These are phyloP conservation scores for Scaptomyza flava DNA, from an alignment of 2,888 invertebrate species.

Conservation along the genomic window DNA sequence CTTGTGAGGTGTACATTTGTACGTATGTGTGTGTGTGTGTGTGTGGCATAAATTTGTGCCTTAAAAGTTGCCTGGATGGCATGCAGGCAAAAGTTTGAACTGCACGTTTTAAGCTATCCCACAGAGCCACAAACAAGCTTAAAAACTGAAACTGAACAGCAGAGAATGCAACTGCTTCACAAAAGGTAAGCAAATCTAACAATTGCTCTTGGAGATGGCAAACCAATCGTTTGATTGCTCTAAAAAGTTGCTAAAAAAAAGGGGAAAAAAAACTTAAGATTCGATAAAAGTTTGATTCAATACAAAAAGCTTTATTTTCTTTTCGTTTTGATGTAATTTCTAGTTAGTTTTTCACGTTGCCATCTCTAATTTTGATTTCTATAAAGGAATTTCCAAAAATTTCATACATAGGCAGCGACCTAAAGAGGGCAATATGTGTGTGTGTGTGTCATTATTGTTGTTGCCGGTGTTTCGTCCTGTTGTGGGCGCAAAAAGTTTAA, in stretches of 20 bases:
- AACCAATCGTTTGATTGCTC: conserved; percentile 11
- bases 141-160: conserved; percentile 42
- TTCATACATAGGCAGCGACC: conserved; percentile 48
- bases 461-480: conserved; percentile 30
- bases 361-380: conserved; percentile 60
- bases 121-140: conserved; percentile 56
- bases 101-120: conserved; percentile 73
- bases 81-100: conserved; percentile 57
- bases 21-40: conserved; percentile 16
- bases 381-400: conserved; percentile 58
- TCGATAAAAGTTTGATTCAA: not conserved
- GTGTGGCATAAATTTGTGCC: conserved; percentile 71
- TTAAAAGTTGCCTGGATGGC: conserved; percentile 60
- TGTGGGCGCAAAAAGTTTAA: conserved; percentile 75
- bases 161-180: conserved; percentile 12
- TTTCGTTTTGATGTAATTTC: too few species aligned
- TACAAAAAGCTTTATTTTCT: too few species aligned
- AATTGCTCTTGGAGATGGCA: conserved; percentile 36
- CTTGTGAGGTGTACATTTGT: conserved; percentile 11
- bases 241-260: not conserved
- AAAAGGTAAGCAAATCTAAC: conserved; percentile 43
- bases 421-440: conserved; percentile 27
- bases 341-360: too few species aligned
- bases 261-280: not conserved
- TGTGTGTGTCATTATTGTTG: conserved; percentile 6